These are phyloP conservation scores for Petroica traversi DNA, from an alignment of 2,113 vertebrate species.

Conservation along the genomic window DNA sequence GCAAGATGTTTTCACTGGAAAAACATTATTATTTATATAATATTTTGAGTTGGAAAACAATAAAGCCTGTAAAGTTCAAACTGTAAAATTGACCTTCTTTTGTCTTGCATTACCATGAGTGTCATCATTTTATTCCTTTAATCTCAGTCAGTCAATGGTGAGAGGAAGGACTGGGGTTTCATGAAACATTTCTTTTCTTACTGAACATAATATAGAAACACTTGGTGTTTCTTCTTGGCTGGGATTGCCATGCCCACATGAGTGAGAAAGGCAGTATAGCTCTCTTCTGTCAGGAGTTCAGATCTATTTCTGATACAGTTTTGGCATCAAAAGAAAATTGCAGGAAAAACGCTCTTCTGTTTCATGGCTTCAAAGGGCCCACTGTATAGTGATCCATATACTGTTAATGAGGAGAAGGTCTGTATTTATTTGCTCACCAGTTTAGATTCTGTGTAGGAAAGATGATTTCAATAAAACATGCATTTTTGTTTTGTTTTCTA, in stretches of 20 bases:
- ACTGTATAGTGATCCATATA: neutral
- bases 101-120: neutral
- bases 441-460: neutral
- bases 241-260: neutral
- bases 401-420: neutral
- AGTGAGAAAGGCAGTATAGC: neutral
- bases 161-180: neutral
- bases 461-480: fast-evolving
- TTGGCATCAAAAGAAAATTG: neutral
- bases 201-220: neutral
- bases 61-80: neutral
- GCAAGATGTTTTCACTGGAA: conserved; percentile 5
- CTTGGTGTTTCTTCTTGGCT: neutral
- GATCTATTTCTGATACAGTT: neutral
- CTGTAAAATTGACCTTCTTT: neutral
- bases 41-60: neutral
- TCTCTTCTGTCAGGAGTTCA: neutral
- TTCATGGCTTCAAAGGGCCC: neutral
- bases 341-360: neutral
- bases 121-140: conserved; percentile 2
- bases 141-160: neutral
- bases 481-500: neutral
- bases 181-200: neutral
- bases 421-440: neutral
- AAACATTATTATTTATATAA: neutral